These are phyloP conservation scores for Agrypnus murinus DNA, from an alignment of 2,888 invertebrate genomes.

Conservation along the genomic window DNA sequence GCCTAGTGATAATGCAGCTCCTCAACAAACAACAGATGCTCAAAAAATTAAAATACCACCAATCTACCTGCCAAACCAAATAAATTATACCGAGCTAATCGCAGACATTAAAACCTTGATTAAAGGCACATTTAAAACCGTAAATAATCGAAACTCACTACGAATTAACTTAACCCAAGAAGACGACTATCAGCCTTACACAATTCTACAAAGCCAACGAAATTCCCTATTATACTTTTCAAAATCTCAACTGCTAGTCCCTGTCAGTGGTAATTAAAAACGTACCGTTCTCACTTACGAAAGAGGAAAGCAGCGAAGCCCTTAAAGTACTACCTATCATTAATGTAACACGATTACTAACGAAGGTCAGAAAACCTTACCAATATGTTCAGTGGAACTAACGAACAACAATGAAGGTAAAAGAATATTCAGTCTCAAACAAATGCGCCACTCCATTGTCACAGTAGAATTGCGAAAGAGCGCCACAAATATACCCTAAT, in stretches of 20 bases:
- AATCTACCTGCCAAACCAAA: constrained; percentile 11
- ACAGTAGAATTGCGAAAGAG: constrained; percentile 24
- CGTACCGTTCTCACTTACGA: constrained; percentile 9
- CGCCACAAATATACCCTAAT: constrained; percentile 14
- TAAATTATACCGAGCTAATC: constrained; percentile 6
- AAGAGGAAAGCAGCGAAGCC: background rate
- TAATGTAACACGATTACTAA: constrained; percentile 22
- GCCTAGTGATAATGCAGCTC: constrained; percentile 10
- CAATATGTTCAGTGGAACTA: constrained; percentile 8
- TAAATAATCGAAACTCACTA: constrained; percentile 1
- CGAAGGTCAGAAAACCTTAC: constrained; percentile 17
- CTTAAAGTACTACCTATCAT: constrained; percentile 14
- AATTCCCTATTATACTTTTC: constrained; percentile 18
- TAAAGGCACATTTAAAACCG: constrained; percentile 8
- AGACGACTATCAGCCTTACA: constrained; percentile 15
- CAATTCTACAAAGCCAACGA: too few species aligned
- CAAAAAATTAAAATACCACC: constrained; percentile 13
- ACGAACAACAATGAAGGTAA: constrained; percentile 13
- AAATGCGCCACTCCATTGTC: constrained; percentile 23
- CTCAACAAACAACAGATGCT: constrained; percentile 7
- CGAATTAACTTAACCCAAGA: constrained; percentile 12
- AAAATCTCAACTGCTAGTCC: background rate
- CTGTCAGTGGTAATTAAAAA: constrained; percentile 16
- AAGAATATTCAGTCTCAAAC: background rate
- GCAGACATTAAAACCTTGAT: constrained; percentile 16